Evolutionary conservation across 2,888 invertebrate genomes (phyloP).

Genomic region (Mantis religiosa): DNA sequence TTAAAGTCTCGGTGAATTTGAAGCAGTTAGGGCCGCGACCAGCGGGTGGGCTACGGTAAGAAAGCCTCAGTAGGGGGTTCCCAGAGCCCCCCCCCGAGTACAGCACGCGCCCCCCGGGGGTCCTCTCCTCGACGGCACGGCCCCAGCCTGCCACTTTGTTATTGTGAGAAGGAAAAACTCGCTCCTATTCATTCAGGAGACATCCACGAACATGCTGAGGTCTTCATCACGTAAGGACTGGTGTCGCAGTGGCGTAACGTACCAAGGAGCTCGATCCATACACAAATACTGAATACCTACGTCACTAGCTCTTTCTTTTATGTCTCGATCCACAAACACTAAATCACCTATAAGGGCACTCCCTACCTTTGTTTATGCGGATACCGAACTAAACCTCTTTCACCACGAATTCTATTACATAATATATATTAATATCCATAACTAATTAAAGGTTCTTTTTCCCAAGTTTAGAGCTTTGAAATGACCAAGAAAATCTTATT

Average conservation of each 20-base stretch:
- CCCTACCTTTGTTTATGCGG: too few relatives aligned
- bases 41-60: conserved; percentile 16
- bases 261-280: neutral
- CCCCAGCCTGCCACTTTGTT: conserved; percentile 17
- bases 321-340: too few relatives aligned
- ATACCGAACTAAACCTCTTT: too few relatives aligned
- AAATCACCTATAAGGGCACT: too few relatives aligned
- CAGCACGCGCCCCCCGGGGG: conserved; percentile 8
- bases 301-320: too few relatives aligned
- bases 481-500: too few relatives aligned
- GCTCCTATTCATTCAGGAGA: conserved; percentile 11
- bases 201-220: conserved; percentile 14
- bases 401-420: too few relatives aligned
- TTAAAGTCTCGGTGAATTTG: conserved; percentile 15
- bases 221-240: conserved; percentile 10
- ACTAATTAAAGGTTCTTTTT: too few relatives aligned
- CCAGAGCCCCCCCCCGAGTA: neutral
- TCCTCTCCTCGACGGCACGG: conserved; percentile 2
- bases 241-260: neutral
- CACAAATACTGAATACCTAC: too few relatives aligned
- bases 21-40: conserved; percentile 12
- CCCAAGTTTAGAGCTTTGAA: too few relatives aligned
- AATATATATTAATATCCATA: too few relatives aligned
- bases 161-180: conserved; percentile 6
- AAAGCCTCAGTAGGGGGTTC: conserved; percentile 19